These are phyloP conservation scores for Coboldia fuscipes DNA, from an alignment of 1,140 invertebrate species.

Conservation along the genomic window DNA sequence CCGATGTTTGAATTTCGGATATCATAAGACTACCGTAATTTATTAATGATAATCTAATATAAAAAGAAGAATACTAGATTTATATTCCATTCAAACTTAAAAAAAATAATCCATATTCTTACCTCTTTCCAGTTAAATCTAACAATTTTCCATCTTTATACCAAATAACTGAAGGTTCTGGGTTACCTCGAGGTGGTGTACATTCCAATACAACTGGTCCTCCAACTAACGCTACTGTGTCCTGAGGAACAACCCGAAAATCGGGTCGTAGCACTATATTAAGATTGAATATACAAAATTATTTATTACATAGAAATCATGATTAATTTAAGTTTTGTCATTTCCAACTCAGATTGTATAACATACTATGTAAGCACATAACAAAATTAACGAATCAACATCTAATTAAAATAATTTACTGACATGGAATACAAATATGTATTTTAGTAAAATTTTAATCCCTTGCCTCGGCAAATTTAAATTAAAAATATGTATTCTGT, in stretches of 20 bases:
- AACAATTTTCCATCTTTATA: constrained; percentile 4
- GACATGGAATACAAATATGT: too few species aligned
- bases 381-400: too few species aligned
- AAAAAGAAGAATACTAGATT: too few species aligned
- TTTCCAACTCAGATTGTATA: too few species aligned
- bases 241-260: constrained; percentile 20
- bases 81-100: background rate
- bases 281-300: too few species aligned
- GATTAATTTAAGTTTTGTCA: too few species aligned
- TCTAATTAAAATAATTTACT: too few species aligned
- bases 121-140: constrained; percentile 3
- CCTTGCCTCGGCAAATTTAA: too few species aligned
- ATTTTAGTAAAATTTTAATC: too few species aligned
- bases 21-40: constrained; percentile 3
- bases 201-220: constrained; percentile 33
- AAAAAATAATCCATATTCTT: background rate
- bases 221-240: constrained; percentile 22
- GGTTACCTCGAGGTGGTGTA: constrained; percentile 4
- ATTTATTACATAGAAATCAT: too few species aligned
- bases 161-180: constrained; percentile 4
- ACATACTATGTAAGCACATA: too few species aligned
- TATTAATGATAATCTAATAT: constrained; percentile 2
- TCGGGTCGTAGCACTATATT: constrained; percentile 2
- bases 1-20: constrained; percentile 4
- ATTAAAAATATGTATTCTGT: too few species aligned